Evolutionary conservation across 2,797 vertebrate genomes (phyloP), one percentile per base, ranked within the genome.

Genomic region (Hybognathus amarus): DNA sequence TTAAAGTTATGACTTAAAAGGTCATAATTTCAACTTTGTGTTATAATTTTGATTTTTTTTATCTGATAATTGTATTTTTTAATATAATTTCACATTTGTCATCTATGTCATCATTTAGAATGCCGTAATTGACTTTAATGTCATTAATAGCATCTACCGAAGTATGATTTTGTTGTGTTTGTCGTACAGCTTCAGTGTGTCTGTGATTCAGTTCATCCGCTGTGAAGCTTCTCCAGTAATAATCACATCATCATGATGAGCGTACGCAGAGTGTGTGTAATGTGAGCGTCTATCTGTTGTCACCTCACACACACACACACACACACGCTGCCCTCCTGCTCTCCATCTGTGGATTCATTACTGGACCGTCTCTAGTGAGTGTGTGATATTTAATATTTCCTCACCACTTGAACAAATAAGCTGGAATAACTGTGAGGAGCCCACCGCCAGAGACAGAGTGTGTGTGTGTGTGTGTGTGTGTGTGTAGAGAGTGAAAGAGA

Each of bases 311-410:
- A 45, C 42, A 45, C 42, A 42, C 40, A 45, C 71, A 71, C 50
- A 79, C 70, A 67, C 84, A 79, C 73, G 24, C 77, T 92, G 90
- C 89, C 86, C 87, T 92, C 89, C 92, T 94, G 94, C 93, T 93
- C 95, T 91, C 94, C 97, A 98, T 97, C 96, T 98, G 97, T 95
- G 96, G 95, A 96, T 96, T n/a, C 96, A 97, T 98, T 97, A 97
- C 92, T 95, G 94, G 94, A 94, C 92, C 89, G 94, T 96, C 96
- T 97, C 96, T 92, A 96, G 96, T 96, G 96, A 96, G 95, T 88
- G 92, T 95, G 94, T 96, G 97, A 97, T 96, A 98, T 97, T 97
- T 97, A 97, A 98, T 97, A 98, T 98, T 98, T 98, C 96, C 97
- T 97, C 93, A 94, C 92, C 96, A 97, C 96, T 97, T 98, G 97